Evolutionary conservation across 2,888 invertebrate species (phyloP).

Genomic region (Scelioninae gen. 1): DNA sequence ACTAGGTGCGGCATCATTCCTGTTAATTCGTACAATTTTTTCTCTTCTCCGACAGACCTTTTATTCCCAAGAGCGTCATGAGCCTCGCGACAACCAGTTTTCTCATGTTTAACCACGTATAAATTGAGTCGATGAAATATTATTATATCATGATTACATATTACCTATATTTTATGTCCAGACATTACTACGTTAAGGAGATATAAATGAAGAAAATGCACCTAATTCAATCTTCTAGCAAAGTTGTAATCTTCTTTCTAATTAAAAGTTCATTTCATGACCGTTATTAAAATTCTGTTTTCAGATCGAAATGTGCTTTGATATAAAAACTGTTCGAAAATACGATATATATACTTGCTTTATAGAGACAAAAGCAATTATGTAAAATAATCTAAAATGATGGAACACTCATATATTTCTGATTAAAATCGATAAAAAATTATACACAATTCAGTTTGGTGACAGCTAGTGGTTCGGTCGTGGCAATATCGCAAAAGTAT

Average conservation of each 20-base stretch:
- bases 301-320: too few relatives aligned
- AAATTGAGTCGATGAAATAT: conserved; percentile 46
- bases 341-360: too few relatives aligned
- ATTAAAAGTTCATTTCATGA: too few relatives aligned
- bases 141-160: conserved; percentile 14
- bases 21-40: conserved; percentile 71
- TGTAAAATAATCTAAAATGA: not conserved
- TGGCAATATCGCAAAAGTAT: conserved; percentile 73
- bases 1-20: conserved; percentile 71
- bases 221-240: too few relatives aligned
- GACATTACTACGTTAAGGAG: too few relatives aligned
- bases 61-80: conserved; percentile 61
- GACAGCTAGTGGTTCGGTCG: conserved; percentile 43
- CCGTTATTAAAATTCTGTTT: too few relatives aligned
- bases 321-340: too few relatives aligned
- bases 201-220: too few relatives aligned
- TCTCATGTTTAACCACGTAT: conserved; percentile 38
- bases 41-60: conserved; percentile 45
- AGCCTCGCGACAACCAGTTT: conserved; percentile 42
- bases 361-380: not conserved
- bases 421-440: conserved; percentile 41
- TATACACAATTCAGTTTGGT: conserved; percentile 24
- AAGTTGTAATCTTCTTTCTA: too few relatives aligned
- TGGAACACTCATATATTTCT: not conserved
- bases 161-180: not conserved